Percentiles rank a stretch among this genome's conserved stretches.
phyloP scores from a whole-genome alignment of 2,797 vertebrate species.

The Ceyx erithaca region DNA sequence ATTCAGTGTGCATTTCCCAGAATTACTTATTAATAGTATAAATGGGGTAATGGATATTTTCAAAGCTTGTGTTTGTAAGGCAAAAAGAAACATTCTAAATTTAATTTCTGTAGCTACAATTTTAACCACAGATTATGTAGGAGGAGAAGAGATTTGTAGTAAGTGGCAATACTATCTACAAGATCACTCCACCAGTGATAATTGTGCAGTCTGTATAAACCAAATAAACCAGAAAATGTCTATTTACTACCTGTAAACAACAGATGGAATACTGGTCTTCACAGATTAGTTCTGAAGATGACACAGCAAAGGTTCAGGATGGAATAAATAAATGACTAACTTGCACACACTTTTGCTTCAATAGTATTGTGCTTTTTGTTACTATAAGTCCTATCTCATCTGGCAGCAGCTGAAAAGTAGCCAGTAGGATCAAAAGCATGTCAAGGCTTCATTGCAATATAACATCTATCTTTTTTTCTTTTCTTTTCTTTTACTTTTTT shows the following conservation, averaged over 20 bases:
- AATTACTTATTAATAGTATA: neutral
- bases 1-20: neutral
- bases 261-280: neutral
- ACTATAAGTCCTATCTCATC: neutral
- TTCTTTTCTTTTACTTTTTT: neutral
- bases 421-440: neutral
- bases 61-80: neutral
- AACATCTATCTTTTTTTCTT: neutral
- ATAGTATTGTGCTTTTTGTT: neutral
- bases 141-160: neutral
- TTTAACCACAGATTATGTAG: neutral
- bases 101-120: neutral
- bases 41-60: neutral
- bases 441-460: neutral
- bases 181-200: neutral
- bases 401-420: neutral
- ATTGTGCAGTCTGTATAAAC: neutral
- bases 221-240: neutral
- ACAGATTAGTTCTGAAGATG: neutral
- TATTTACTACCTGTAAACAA: neutral
- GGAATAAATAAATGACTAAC: neutral
- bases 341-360: neutral
- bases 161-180: neutral
- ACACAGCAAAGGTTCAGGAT: neutral
- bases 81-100: neutral